A percentile compares a stretch with the other conserved stretches of the same genome.
Conservation (phyloP, 2,113 vertebrate genomes). For the Tragulus kanchil region DNA sequence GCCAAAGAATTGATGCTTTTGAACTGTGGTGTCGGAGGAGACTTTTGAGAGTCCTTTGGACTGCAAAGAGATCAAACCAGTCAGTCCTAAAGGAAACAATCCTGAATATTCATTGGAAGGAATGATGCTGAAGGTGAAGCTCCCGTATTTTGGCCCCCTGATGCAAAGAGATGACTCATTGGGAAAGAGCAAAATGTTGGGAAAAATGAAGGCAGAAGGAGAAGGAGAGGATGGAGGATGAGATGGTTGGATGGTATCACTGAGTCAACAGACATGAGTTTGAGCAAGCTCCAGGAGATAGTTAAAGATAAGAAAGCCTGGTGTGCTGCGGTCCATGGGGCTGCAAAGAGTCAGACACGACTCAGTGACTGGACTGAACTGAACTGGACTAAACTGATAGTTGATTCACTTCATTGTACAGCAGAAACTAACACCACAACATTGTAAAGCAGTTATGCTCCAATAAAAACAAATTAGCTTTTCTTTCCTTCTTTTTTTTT, state of each 20-base stretch:
- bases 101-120: not conserved
- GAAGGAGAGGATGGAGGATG: not conserved
- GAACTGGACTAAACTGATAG: not conserved
- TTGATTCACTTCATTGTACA: not conserved
- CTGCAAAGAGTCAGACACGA: fast-evolving
- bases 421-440: not conserved
- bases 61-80: not conserved
- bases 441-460: not conserved
- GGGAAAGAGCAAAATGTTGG: not conserved
- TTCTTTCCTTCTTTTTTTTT: too few relatives aligned
- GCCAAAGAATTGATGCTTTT: not conserved
- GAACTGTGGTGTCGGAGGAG: not conserved
- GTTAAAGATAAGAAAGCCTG: not conserved
- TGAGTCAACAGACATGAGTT: not conserved
- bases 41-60: not conserved
- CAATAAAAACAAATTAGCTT: not conserved
- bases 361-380: not conserved
- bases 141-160: not conserved
- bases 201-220: not conserved
- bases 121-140: not conserved
- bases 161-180: not conserved
- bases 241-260: not conserved
- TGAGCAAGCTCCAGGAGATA: not conserved
- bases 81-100: not conserved
- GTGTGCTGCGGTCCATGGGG: not conserved